Conservation (phyloP, 2,113 vertebrate species). For the Amphiprion percula region DNA sequence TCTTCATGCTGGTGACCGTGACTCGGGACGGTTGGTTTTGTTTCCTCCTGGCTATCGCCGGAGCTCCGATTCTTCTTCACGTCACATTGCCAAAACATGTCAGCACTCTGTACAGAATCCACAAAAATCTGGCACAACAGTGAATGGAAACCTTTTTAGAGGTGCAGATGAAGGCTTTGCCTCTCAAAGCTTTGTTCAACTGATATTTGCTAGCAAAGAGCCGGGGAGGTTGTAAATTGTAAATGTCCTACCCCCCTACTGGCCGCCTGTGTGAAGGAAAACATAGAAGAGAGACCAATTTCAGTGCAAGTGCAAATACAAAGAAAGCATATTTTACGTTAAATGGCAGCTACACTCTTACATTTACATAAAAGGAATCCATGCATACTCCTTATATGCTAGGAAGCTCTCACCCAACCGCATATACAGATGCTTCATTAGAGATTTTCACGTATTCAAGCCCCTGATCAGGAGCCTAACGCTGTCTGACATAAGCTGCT, state of each 20-base stretch:
- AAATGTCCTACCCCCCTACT: constrained; percentile 13
- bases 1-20: not conserved
- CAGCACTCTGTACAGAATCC: constrained; percentile 1
- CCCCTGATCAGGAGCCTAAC: constrained; percentile 35
- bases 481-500: constrained; percentile 34
- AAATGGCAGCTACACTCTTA: constrained; percentile 1
- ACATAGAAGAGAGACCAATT: constrained; percentile 1
- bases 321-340: not conserved
- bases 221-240: constrained; percentile 39
- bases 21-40: constrained; percentile 27
- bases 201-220: constrained; percentile 45
- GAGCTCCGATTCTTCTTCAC: constrained; percentile 13
- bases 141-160: constrained; percentile 4
- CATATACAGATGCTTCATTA: constrained; percentile 18
- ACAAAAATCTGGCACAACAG: constrained; percentile 7
- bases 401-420: not conserved
- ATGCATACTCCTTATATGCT: not conserved
- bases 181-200: constrained; percentile 17
- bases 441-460: constrained; percentile 39
- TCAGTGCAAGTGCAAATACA: not conserved
- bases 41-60: constrained; percentile 11
- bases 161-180: constrained; percentile 12
- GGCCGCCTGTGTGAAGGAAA: not conserved
- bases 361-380: not conserved
- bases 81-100: constrained; percentile 14